Evolutionary conservation across 2,113 vertebrate species (phyloP), one percentile per base, ranked within the genome.

Genomic region (Oxyruncus cristatus): DNA sequence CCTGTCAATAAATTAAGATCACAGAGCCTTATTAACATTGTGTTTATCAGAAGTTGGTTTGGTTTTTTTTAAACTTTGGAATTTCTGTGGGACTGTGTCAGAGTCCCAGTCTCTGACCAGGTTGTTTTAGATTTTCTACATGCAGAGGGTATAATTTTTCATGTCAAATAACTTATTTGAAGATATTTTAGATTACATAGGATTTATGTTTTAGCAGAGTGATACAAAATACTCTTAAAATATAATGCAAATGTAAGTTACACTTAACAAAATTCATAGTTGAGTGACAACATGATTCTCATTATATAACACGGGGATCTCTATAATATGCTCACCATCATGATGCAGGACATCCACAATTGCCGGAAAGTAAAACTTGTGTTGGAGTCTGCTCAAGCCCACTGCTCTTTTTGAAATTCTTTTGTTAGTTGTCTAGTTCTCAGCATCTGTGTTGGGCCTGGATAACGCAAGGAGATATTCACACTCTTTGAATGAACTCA

Each of bases 41-140:
- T 0, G 0, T 2, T 88, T 77, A 66, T 39, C 20, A 71, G 47
- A 55, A 19, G 3, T n/a, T n/a, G n/a, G n/a, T n/a, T n/a, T n/a
- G n/a, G n/a, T n/a, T n/a, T n/a, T n/a, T n/a, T n/a, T n/a, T n/a
- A n/a, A n/a, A n/a, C n/a, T n/a, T n/a, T n/a, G n/a, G n/a, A 71
- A 84, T 74, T 83, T 83, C 61, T 53, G 7, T 24, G 19, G 8
- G n/a, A 47, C 21, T 52, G 21, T 53, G 17, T 12, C 22, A 35
- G 58, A 59, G 19, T 37, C 21, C 26, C 11, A 22, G 15, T 53
- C 8, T 80, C 35, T 82, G 35, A 72, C 7, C 7, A 42, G 39
- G 19, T 47, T 71, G 11, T 65, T 70, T 70, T 33, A 58, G 21
- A 46, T 50, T 39, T 30, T 70, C 27, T 23, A 30, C 16, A 28